phyloP scores from a whole-genome alignment of 2,113 vertebrate genomes.

The Alexandromys fortis region DNA sequence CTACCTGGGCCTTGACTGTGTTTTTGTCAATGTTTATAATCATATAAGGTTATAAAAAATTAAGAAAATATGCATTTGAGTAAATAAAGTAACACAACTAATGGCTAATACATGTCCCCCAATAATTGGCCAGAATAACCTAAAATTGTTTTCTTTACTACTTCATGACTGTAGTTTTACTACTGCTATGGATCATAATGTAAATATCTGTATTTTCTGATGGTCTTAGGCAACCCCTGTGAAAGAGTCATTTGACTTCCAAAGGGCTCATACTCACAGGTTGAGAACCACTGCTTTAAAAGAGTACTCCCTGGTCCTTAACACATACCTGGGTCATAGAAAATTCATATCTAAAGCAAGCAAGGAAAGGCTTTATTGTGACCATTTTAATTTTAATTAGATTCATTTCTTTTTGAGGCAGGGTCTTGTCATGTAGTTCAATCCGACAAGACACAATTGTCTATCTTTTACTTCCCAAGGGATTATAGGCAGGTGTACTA shows the following conservation, averaged over 20 bases:
- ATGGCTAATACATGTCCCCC: constrained; percentile 64
- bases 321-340: background rate
- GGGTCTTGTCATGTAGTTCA: background rate
- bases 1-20: constrained; percentile 18
- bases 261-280: background rate
- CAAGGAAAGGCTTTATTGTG: background rate
- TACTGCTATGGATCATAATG: background rate
- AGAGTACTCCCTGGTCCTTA: background rate
- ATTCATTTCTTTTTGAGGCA: background rate
- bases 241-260: background rate
- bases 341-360: background rate
- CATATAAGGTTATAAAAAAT: constrained; percentile 42
- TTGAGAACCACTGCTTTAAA: background rate
- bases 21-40: constrained; percentile 51
- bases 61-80: constrained; percentile 64
- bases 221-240: background rate
- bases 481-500: background rate
- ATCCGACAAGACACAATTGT: background rate
- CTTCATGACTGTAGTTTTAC: background rate
- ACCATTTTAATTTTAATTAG: background rate
- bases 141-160: background rate
- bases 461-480: background rate
- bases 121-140: constrained; percentile 21
- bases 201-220: background rate
- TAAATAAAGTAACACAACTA: constrained; percentile 47